These are phyloP conservation scores for Speoplatyrhinus poulsoni DNA, from an alignment of 2,113 vertebrate genomes.

Conservation along the genomic window DNA sequence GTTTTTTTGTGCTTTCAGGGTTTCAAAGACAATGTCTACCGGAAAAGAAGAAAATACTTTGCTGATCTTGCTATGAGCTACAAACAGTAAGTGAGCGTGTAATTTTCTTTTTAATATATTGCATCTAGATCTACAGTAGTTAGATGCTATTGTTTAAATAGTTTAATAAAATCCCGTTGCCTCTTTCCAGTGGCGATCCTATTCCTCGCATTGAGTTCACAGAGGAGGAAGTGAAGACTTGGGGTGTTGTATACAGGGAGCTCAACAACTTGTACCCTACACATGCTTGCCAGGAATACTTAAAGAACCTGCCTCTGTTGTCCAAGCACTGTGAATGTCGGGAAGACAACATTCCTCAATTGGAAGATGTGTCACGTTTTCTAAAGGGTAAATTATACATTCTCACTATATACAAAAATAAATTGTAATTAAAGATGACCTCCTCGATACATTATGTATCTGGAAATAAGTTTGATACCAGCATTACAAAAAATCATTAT, in stretches of 20 bases:
- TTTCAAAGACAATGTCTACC: constrained; percentile 98
- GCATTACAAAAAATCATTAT: no score
- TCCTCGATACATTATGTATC: no score
- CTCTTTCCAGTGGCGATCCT: constrained; percentile 82
- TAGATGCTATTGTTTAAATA: no score
- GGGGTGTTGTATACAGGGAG: constrained; percentile 93
- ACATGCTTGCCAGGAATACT: constrained; percentile 92
- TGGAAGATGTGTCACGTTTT: constrained; percentile 95
- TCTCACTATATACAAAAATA: not conserved
- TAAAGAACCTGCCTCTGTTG: constrained; percentile 94
- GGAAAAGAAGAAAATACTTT: constrained; percentile 95
- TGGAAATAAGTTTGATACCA: no score
- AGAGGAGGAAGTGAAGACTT: constrained; percentile 94
- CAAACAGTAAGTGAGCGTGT: constrained; percentile 83
- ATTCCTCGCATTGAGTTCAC: constrained; percentile 93
- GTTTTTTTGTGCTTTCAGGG: constrained; percentile 73
- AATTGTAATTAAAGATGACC: not conserved
- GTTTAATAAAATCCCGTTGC: not conserved
- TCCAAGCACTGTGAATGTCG: constrained; percentile 89
- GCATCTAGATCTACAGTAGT: not conserved
- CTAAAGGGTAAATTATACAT: constrained; percentile 80
- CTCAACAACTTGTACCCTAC: constrained; percentile 93
- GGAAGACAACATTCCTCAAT: constrained; percentile 96
- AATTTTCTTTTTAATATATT: not conserved
- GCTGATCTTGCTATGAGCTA: constrained; percentile 93